Evolutionary conservation across 2,797 vertebrate species (phyloP), one percentile per base, ranked within the genome.

Genomic region (Esox masquinongy): DNA sequence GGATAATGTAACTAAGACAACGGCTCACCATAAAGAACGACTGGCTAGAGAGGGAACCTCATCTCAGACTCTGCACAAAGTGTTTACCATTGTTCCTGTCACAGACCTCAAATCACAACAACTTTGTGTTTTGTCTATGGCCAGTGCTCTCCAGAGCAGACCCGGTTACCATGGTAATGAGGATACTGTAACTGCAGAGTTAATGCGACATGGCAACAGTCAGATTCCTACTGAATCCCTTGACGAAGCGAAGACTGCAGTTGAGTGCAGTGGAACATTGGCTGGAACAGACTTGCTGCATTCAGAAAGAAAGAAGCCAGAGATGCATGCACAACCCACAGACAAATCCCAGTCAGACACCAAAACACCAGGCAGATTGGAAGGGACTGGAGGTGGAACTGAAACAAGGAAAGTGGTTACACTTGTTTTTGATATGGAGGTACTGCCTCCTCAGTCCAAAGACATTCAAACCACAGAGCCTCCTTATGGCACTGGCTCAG

Each of bases 331-430:
- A 15, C 22, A 22, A 69, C 39, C 68, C 2, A 69, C 12, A 22
- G 43, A 15, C 1, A 43, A 69, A n/a, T 43, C 14, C 15, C 68
- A 22, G 22, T 26, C 68, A 4, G 19, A 49, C n/a, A 69, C 19
- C 36, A 22, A 69, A 22, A n/a, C 68, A 14, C 68, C 43, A 24
- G 1, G 4, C 39, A 39, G 17, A 43, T 4, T 39, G 67, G 67
- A 51, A 51, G 50, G 47, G 68, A 19, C 67, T 36, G 39, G 67
- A 56, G 75, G 74, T 12, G 0, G 22, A 5, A 12, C 0, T 31
- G 17, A 12, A 0, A 72, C 68, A 69, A 83, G 80, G 29, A 80
- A 73, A 69, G 69, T 82, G 4, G 83, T 79, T 72, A 74, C 80
- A 12, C 70, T 83, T 12, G 0, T 85, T 36, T 74, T 83, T 0